phyloP scores from a whole-genome alignment of 2,113 vertebrate genomes.

The Ceuthmochares aereus region DNA sequence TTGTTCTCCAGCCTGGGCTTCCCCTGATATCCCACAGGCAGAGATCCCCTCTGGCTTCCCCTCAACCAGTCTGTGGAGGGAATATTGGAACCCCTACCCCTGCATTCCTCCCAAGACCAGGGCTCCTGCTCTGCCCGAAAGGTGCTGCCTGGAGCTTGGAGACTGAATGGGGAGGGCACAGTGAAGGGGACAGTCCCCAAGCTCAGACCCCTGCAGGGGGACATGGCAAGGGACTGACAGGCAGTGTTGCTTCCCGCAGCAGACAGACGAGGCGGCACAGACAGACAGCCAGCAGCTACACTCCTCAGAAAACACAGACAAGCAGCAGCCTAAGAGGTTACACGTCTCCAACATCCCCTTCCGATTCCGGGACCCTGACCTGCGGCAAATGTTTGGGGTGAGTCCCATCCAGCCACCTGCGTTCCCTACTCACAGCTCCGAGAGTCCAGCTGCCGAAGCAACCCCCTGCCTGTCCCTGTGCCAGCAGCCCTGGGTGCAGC shows the following conservation, averaged over 20 bases:
- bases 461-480: neutral
- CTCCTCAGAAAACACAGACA: conserved; percentile 86
- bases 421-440: no score
- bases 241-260: conserved; percentile 44
- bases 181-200: neutral
- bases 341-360: conserved; percentile 99
- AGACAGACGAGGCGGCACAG: conserved; percentile 94
- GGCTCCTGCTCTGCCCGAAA: no score
- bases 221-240: accelerated
- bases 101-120: no score
- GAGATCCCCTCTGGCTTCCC: neutral
- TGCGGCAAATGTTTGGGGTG: conserved; percentile 98
- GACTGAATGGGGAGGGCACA: accelerated
- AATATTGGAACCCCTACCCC: neutral
- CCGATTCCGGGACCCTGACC: conserved; percentile 96
- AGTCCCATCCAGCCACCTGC: conserved; percentile 30
- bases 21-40: accelerated
- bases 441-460: neutral
- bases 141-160: neutral
- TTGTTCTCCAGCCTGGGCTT: neutral
- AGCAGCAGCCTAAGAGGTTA: conserved; percentile 95
- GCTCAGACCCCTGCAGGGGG: accelerated
- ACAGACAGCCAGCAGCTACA: conserved; percentile 90
- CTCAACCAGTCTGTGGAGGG: accelerated
- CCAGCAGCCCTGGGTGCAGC: neutral